A percentile compares a stretch with the other conserved stretches of the same genome.
Conservation (phyloP, 2,113 vertebrate genomes). For the Hydropotes inermis region DNA sequence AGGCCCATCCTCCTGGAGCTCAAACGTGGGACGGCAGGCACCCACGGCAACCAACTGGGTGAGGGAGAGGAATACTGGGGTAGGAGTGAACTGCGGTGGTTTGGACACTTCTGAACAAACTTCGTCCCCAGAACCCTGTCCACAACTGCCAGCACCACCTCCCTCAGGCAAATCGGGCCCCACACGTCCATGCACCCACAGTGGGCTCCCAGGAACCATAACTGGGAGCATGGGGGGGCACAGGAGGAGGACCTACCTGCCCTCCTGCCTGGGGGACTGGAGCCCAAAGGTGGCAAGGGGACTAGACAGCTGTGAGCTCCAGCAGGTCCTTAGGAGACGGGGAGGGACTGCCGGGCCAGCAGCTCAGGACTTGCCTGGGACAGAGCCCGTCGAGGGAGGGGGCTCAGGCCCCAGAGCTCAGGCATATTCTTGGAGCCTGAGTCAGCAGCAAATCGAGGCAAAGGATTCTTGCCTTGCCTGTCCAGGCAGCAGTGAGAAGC, state of each 20-base stretch:
- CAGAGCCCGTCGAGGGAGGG: slow-evolving; percentile 49
- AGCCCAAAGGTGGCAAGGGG: no score
- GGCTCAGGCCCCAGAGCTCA: slow-evolving; percentile 68
- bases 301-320: background rate
- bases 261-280: background rate
- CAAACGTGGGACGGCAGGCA: background rate
- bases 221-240: fast-evolving
- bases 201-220: background rate
- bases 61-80: background rate
- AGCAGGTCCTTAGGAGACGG: background rate
- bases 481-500: slow-evolving; percentile 61
- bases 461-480: slow-evolving; percentile 68
- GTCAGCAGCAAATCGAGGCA: slow-evolving; percentile 61
- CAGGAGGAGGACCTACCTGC: background rate
- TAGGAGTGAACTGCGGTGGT: background rate
- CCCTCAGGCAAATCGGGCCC: background rate
- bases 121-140: background rate
- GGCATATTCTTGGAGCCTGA: slow-evolving; percentile 70
- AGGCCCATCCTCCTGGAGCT: background rate
- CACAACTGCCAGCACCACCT: background rate
- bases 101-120: background rate
- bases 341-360: background rate
- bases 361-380: slow-evolving; percentile 62
- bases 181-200: background rate
- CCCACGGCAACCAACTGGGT: background rate